Evolutionary conservation across 2,113 vertebrate species (phyloP).

Genomic region (Podiceps cristatus): DNA sequence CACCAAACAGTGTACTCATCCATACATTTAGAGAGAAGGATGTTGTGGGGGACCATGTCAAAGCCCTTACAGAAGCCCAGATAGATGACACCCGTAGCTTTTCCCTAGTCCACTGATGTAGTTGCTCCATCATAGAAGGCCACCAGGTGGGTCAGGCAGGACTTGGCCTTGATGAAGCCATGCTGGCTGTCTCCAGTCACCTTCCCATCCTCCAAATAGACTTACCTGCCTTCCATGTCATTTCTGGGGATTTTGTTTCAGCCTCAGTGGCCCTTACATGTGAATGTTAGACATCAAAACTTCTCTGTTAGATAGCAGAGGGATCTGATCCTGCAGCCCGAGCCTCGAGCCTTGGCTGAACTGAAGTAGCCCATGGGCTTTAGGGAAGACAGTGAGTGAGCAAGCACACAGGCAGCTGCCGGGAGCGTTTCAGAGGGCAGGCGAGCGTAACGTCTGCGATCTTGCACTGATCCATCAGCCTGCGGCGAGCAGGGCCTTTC

Average conservation of each 20-base stretch:
- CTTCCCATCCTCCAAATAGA: not conserved
- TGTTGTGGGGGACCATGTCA: too few species aligned
- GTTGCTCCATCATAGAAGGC: too few species aligned
- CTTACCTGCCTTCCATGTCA: not conserved
- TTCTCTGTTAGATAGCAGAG: not conserved
- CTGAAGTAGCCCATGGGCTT: not conserved
- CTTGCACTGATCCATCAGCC: not conserved
- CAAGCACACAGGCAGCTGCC: not conserved
- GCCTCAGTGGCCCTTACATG: not conserved
- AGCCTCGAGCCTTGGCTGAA: not conserved
- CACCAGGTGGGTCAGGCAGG: too few species aligned
- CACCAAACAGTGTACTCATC: too few species aligned
- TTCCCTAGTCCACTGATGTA: too few species aligned
- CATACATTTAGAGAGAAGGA: too few species aligned
- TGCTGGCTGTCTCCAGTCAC: too few species aligned
- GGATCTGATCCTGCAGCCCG: not conserved
- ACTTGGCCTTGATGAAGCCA: too few species aligned
- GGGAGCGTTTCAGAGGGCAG: not conserved
- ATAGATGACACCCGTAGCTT: too few species aligned
- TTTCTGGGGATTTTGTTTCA: not conserved
- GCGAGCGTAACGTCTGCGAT: not conserved
- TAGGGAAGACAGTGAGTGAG: not conserved
- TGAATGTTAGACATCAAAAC: not conserved
- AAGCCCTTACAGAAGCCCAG: too few species aligned
- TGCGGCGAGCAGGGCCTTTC: not conserved